These are phyloP conservation scores for Archaeoteleia sp. DNA, from an alignment of 2,888 invertebrate species.

Conservation along the genomic window DNA sequence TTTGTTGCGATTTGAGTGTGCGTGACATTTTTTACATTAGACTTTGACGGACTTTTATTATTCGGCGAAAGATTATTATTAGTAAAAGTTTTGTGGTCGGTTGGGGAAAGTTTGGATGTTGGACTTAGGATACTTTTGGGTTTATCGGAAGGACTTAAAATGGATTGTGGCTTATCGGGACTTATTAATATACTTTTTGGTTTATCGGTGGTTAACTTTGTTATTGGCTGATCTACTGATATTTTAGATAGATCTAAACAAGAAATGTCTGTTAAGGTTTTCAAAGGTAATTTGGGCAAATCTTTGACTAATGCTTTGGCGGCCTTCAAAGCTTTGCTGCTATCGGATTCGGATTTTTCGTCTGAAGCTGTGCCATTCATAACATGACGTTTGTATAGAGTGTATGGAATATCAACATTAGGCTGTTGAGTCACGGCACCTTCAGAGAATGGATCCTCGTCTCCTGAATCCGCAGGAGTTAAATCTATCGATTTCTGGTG, in stretches of 20 bases:
- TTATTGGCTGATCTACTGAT: slow-evolving; percentile 55
- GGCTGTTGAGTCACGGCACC: slow-evolving; percentile 75
- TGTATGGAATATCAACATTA: slow-evolving; percentile 85
- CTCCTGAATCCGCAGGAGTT: slow-evolving; percentile 89
- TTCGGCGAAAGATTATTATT: slow-evolving; percentile 60
- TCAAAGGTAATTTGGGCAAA: slow-evolving; percentile 66
- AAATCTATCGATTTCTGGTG: slow-evolving; percentile 91
- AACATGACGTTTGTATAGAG: slow-evolving; percentile 88
- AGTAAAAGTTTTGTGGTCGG: slow-evolving; percentile 58
- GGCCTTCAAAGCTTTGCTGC: slow-evolving; percentile 60
- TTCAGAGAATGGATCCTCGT: slow-evolving; percentile 85
- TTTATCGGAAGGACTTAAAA: slow-evolving; percentile 64
- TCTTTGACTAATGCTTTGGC: slow-evolving; percentile 59
- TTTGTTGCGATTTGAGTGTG: slow-evolving; percentile 58
- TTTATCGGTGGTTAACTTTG: slow-evolving; percentile 74
- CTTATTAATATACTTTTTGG: slow-evolving; percentile 65
- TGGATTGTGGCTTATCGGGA: slow-evolving; percentile 64
- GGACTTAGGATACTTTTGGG: slow-evolving; percentile 62
- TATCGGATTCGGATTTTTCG: slow-evolving; percentile 70
- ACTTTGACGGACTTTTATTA: slow-evolving; percentile 63
- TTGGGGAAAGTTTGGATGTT: slow-evolving; percentile 67
- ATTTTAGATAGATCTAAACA: slow-evolving; percentile 67
- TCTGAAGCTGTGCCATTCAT: slow-evolving; percentile 86
- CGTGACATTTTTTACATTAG: slow-evolving; percentile 47
- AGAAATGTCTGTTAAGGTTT: slow-evolving; percentile 65